Conservation (phyloP, 2,797 vertebrate genomes). For the Brachyalestes nurse region DNA sequence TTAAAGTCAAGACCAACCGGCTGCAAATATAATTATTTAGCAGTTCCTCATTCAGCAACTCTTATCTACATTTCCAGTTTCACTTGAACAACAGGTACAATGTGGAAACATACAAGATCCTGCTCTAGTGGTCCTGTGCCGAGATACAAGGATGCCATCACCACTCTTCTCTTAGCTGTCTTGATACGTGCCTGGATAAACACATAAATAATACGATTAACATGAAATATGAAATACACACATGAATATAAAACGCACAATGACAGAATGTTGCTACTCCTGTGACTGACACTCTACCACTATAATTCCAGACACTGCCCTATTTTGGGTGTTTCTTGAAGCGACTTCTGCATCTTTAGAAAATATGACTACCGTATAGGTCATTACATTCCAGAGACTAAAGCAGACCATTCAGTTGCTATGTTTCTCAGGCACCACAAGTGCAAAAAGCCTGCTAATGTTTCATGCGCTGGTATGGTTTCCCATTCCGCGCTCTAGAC, state of each 20-base stretch:
- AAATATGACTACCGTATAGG: neutral
- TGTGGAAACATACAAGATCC: conserved; percentile 84
- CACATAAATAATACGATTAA: conserved; percentile 3
- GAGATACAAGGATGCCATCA: conserved; percentile 95
- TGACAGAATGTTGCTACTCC: neutral
- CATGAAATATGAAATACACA: neutral
- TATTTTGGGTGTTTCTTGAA: neutral
- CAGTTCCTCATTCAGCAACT: neutral
- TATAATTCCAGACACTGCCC: neutral
- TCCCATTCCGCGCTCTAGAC: neutral
- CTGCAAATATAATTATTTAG: conserved; percentile 10
- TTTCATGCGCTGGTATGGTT: neutral
- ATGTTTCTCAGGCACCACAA: neutral
- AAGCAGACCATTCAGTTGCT: neutral
- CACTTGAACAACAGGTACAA: neutral
- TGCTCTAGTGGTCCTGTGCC: conserved; percentile 92
- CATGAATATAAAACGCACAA: neutral
- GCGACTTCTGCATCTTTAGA: neutral
- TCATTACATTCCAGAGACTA: neutral
- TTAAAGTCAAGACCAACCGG: neutral
- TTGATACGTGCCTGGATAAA: conserved; percentile 84
- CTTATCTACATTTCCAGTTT: neutral
- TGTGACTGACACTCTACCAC: neutral
- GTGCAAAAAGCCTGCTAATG: neutral
- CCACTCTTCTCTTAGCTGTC: conserved; percentile 85